Evolutionary conservation across 1,140 invertebrate genomes (phyloP), one percentile per base, ranked within the genome.

Genomic region (Trachelipus rathkii): DNA sequence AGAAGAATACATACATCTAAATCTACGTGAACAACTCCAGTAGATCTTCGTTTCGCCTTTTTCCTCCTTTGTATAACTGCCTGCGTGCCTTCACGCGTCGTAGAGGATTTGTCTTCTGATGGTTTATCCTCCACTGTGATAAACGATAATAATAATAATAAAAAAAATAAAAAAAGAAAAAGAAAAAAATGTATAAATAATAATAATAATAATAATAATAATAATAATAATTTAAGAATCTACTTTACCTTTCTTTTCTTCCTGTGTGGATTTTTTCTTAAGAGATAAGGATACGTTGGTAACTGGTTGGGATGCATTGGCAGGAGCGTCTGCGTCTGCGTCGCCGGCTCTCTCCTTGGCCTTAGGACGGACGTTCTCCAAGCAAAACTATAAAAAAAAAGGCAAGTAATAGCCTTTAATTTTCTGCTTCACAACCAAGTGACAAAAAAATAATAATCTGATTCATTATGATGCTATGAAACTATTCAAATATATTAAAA

Each of bases 1-100:
- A 33, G 6, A 33, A 33, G 33, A 74, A 44, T 83, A 89, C 91
- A 91, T 86, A 94, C 93, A 45, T 74, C 76, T 44, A 66, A 80
- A 78, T 81, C 80, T 71, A 79, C 53, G 71, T 81, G 70, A 24
- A 81, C 77, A 53, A 79, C 81, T 43, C 79, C 80, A 24, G 81
- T 82, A 50, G 86, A 87, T 66, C 87, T 79, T 71, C 87, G 78
- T 77, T 85, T 85, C 24, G 84, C 83, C 74, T 84, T 82, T 73
- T 84, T 82, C 44, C 84, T 78, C 71, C 84, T 79, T 23, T 82
- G 82, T 70, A 84, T 82, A 43, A 82, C 83, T 0, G 76, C 82
- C 45, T 82, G 82, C 33, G 82, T 78, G 46, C 77, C 79, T 24
- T 91, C 90, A 81, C 73, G 50, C 7, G 53, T 44, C 13, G 66